Conservation (phyloP, 2,113 vertebrate genomes). For the Oryzias woworae region DNA sequence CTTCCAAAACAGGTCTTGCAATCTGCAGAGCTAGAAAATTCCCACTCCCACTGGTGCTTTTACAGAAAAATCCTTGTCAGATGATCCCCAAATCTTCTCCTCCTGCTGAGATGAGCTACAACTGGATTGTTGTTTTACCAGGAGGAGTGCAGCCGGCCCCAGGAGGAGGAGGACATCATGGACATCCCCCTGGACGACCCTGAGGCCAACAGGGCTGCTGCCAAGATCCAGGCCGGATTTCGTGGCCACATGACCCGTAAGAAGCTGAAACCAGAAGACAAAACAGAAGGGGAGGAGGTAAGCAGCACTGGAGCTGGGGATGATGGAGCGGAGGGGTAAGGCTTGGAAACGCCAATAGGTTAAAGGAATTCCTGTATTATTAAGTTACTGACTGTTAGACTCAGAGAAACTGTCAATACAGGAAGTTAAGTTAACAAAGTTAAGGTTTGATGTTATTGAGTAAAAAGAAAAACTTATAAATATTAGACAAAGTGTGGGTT, state of each 20-base stretch:
- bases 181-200: conserved; percentile 97
- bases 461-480: no score
- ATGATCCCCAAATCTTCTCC: conserved; percentile 1
- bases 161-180: conserved; percentile 93
- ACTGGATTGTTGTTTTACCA: conserved; percentile 51
- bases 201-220: conserved; percentile 92
- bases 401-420: no score
- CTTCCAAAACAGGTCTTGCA: conserved; percentile 13
- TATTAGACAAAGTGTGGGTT: neutral
- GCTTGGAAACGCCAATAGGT: conserved; percentile 43
- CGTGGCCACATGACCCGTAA: conserved; percentile 98
- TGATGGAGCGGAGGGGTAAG: conserved; percentile 62
- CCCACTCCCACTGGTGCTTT: conserved; percentile 8
- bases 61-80: neutral
- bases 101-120: conserved; percentile 1
- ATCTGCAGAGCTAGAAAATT: conserved; percentile 17
- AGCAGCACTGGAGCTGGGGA: conserved; percentile 78
- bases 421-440: no score
- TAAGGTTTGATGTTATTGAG: no score
- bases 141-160: conserved; percentile 90
- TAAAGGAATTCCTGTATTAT: conserved; percentile 38
- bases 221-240: conserved; percentile 98
- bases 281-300: conserved; percentile 85
- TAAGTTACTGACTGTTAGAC: no score
- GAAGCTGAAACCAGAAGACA: conserved; percentile 96